Evolutionary conservation across 2,797 vertebrate genomes (phyloP).

Genomic region (Merluccius polli): DNA sequence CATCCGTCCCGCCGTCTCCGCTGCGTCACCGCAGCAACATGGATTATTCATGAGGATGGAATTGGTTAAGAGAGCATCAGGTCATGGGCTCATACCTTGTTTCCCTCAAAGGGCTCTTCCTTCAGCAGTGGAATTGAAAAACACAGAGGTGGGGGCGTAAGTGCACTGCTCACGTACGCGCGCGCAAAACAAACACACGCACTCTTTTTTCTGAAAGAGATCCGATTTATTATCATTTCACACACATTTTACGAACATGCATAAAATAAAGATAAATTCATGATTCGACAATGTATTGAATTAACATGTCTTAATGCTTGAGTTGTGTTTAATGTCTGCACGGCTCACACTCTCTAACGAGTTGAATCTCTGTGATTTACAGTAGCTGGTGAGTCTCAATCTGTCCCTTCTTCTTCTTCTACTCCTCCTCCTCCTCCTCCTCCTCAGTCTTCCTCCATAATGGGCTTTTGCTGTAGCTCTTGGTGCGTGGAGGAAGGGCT

Average conservation of each 20-base stretch:
- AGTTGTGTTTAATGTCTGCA: not conserved
- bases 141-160: conserved; percentile 60
- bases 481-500: conserved; percentile 34
- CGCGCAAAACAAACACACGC: conserved; percentile 45
- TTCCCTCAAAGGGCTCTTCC: conserved; percentile 80
- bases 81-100: conserved; percentile 70
- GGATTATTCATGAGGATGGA: conserved; percentile 54
- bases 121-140: conserved; percentile 68
- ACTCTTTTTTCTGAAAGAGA: conserved; percentile 30
- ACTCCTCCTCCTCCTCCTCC: conserved; percentile 18
- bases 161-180: conserved; percentile 20
- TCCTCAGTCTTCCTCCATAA: conserved; percentile 38
- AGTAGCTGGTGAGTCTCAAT: not conserved
- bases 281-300: conserved; percentile 30
- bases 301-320: conserved; percentile 32
- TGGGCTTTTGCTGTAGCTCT: conserved; percentile 21
- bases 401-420: not conserved
- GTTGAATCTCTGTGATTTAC: not conserved
- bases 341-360: not conserved
- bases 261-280: conserved; percentile 38
- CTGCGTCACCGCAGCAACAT: conserved; percentile 43
- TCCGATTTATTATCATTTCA: conserved; percentile 48
- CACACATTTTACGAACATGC: conserved; percentile 39
- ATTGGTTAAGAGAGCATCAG: conserved; percentile 39
- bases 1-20: conserved; percentile 38